A percentile compares a stretch with the other conserved stretches of the same genome.
Evolutionary conservation across 2,113 vertebrate species (phyloP).

Genomic region (Garra rufa): DNA sequence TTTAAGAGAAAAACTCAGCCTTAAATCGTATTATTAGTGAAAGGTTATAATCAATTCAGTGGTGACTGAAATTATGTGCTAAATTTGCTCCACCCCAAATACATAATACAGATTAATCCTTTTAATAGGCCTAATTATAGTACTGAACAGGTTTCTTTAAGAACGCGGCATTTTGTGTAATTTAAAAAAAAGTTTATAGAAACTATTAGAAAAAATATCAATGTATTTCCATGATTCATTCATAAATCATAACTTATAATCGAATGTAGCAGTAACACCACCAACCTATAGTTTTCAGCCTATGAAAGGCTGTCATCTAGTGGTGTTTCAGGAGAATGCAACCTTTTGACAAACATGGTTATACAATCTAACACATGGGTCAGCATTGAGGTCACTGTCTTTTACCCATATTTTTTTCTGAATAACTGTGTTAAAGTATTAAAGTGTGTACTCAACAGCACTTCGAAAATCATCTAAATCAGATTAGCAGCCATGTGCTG

Average conservation of each 20-base stretch:
- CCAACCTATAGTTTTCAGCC: neutral
- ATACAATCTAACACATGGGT: neutral
- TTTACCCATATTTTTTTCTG: neutral
- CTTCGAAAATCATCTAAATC: neutral
- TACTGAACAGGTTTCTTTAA: neutral
- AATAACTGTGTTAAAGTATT: neutral
- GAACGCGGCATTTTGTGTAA: neutral
- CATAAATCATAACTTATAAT: neutral
- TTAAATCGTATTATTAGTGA: neutral
- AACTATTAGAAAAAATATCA: neutral
- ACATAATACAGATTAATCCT: neutral
- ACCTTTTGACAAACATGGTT: neutral
- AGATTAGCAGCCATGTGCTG: neutral
- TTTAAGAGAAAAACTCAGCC: neutral
- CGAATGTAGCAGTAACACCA: neutral
- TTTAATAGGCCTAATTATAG: neutral
- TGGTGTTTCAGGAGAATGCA: constrained; percentile 15
- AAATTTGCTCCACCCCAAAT: neutral
- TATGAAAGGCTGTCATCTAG: constrained; percentile 10
- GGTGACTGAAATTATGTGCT: neutral
- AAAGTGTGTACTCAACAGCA: neutral
- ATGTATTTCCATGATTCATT: neutral
- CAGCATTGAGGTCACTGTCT: neutral
- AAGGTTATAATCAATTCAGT: neutral
- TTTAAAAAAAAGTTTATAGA: neutral